A percentile compares a stretch with the other conserved stretches of the same genome.
phyloP scores from a whole-genome alignment of 2,113 vertebrate genomes.

The Oceanodroma tethys region DNA sequence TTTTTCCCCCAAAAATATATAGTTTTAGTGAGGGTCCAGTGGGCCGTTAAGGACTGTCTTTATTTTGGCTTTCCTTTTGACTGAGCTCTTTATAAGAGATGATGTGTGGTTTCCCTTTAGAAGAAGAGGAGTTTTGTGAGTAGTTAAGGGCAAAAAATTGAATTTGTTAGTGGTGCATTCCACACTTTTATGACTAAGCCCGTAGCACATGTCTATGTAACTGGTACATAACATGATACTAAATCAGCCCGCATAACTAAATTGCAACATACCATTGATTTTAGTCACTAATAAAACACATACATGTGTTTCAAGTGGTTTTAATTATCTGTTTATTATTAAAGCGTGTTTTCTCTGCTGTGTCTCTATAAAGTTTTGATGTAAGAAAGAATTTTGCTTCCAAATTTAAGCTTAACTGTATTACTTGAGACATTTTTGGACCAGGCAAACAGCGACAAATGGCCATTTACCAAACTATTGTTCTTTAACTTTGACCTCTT shows the following conservation, averaged over 20 bases:
- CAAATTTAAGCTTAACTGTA: conserved; percentile 16
- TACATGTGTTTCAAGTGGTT: conserved; percentile 53
- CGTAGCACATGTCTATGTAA: conserved; percentile 58
- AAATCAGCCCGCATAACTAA: conserved; percentile 55
- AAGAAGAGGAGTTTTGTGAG: conserved; percentile 34
- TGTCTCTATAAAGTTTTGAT: conserved; percentile 37
- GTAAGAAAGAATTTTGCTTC: conserved; percentile 25
- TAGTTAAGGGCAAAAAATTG: conserved; percentile 49
- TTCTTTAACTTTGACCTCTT: background rate
- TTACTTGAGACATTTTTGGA: conserved; percentile 16
- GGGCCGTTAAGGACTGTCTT: conserved; percentile 43
- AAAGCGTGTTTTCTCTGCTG: conserved; percentile 17
- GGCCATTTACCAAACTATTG: background rate
- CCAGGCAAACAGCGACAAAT: background rate
- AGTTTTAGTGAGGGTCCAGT: conserved; percentile 35
- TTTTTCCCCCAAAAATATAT: background rate
- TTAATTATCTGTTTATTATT: conserved; percentile 64
- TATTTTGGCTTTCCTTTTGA: conserved; percentile 52
- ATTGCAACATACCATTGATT: conserved; percentile 59
- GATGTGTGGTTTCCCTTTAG: conserved; percentile 19
- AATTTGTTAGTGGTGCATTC: conserved; percentile 62
- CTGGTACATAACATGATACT: conserved; percentile 61
- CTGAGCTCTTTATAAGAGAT: conserved; percentile 28
- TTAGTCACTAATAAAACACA: conserved; percentile 64
- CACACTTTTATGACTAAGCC: conserved; percentile 57